Base-by-base conservation (phyloP, 1,140 invertebrate genomes). In the Thaumetopoea pityocampa region DNA sequence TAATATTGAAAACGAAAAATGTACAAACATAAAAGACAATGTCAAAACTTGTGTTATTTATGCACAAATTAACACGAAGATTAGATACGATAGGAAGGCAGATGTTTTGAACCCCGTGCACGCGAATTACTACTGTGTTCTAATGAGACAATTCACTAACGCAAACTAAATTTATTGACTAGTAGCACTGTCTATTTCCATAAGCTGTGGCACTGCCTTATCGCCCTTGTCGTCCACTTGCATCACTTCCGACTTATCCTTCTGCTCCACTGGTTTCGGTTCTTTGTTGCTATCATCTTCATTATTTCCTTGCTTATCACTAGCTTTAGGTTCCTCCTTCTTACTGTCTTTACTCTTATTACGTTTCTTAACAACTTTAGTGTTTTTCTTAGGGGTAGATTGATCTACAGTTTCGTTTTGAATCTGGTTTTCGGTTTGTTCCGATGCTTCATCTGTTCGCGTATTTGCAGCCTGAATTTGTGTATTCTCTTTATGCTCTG, bases 151-250 rank as follows among this genome's bases (percentile, higher is more conserved):
- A 76, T 74, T 83, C 56, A 59, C 79, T 83, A 80, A 70, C 33
- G 63, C 66, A 60, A 70, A 78, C 65, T 74, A 70, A 68, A 63
- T 70, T 78, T 78, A 82, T 84, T 84, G 80, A 82, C 78, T 82
- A 84, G 78, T 68, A 67, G 69, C 77, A 68, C 59, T 67, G 12
- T 84, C 80, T 22, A 81, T 62, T 38, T 84, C 77, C 80, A 81
- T 84, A 17, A 56, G 44, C 36, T 78, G 67, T 35, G 56, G 45
- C 28, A 66, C 56, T 6, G 51, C 18, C 41, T 72, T 73, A 23
- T 81, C 71, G 11, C 67, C 67, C 43, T 82, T 84, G 38, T 63
- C 64, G 33, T 80, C 78, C 5, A 81, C 54, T 62, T 77, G 71
- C 76, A 80, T 82, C 16, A 53, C 40, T 51, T 78, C 70, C 40